Conservation (phyloP, 2,797 vertebrate species). For the Falco columbarius region DNA sequence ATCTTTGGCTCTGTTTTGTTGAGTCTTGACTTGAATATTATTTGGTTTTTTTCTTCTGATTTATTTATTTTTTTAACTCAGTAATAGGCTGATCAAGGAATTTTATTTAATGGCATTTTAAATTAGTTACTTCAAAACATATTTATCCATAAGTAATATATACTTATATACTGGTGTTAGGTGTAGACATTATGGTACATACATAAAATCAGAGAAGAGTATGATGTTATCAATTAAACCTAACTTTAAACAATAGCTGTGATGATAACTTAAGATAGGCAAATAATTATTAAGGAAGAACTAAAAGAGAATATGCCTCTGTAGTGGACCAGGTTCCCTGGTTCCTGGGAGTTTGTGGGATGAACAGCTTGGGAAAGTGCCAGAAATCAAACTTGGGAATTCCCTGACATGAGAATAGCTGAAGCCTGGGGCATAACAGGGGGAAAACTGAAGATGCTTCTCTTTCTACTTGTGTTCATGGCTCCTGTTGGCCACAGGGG, state of each 20-base stretch:
- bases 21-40: not conserved
- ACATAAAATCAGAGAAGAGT: not conserved
- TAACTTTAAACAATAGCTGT: not conserved
- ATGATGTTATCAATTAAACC: not conserved
- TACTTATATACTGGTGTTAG: not conserved
- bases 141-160: not conserved
- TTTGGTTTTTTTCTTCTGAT: not conserved
- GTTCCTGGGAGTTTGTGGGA: not conserved
- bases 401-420: not conserved
- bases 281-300: not conserved
- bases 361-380: not conserved
- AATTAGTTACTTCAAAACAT: not conserved
- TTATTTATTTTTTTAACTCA: not conserved
- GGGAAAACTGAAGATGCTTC: not conserved
- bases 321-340: fast-evolving
- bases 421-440: not conserved
- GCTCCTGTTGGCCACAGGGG: not conserved
- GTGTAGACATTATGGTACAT: not conserved
- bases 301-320: not conserved
- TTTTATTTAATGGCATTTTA: not conserved
- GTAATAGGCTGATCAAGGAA: not conserved
- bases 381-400: not conserved
- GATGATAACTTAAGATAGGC: not conserved
- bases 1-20: not conserved
- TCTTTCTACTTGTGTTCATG: not conserved